Percentiles rank a stretch among this genome's conserved stretches.
Evolutionary conservation across 2,797 vertebrate species (phyloP).

Genomic region (Xiphophorus birchmanni): DNA sequence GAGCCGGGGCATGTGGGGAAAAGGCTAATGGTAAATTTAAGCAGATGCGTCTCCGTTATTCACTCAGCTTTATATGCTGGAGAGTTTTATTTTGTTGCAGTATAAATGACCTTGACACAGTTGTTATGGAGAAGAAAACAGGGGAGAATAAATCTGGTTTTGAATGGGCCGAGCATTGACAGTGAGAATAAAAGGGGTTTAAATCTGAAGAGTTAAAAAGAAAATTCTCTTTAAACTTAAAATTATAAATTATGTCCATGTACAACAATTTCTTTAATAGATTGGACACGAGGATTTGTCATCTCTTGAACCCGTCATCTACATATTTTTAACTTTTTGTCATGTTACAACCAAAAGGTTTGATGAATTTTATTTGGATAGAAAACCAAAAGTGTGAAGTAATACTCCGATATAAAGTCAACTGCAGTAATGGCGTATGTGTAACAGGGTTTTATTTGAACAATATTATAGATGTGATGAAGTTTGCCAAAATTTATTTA

Average conservation of each 20-base stretch:
- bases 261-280: neutral
- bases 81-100: neutral
- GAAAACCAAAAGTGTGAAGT: neutral
- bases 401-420: neutral
- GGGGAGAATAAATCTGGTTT: neutral
- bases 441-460: too few relatives aligned
- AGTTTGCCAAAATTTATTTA: too few relatives aligned
- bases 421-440: too few relatives aligned
- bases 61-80: conserved; percentile 1
- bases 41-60: conserved; percentile 22
- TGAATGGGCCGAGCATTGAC: conserved; percentile 3
- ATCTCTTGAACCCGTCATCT: neutral
- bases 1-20: conserved; percentile 11
- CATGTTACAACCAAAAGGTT: neutral
- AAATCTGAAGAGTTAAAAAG: neutral
- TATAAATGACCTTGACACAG: neutral
- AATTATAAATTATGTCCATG: neutral
- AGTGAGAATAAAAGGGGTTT: neutral
- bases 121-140: neutral
- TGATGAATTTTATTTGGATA: too few relatives aligned
- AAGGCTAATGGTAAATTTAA: conserved; percentile 49
- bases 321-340: neutral
- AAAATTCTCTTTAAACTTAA: neutral
- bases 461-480: too few relatives aligned
- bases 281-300: neutral